A percentile compares a stretch with the other conserved stretches of the same genome.
These are phyloP conservation scores for Acrocephalus scirpaceus DNA, from an alignment of 2,797 vertebrate species.

Conservation along the genomic window DNA sequence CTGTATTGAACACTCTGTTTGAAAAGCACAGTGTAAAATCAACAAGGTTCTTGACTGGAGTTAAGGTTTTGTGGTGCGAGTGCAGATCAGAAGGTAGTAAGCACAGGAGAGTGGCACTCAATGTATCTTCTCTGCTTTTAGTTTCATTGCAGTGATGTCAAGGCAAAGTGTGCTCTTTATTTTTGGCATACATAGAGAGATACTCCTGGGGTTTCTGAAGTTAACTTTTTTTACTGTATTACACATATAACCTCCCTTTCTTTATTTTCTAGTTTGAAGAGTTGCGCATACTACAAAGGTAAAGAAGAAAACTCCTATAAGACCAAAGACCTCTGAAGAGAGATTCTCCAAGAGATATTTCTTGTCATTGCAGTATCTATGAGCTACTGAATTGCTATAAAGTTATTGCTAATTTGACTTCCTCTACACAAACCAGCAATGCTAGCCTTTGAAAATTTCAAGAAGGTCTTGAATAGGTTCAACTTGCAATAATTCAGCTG, in stretches of 20 bases:
- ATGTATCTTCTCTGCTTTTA: background rate
- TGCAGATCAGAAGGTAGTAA: background rate
- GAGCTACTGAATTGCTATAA: conserved; percentile 57
- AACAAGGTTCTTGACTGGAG: background rate
- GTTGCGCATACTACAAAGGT: background rate
- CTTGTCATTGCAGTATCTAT: conserved; percentile 33
- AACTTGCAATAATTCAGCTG: conserved; percentile 67
- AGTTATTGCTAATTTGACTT: conserved; percentile 73
- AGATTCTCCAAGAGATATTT: conserved; percentile 48
- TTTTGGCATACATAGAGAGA: background rate
- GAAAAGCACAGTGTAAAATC: background rate
- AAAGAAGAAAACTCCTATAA: background rate
- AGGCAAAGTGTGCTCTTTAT: background rate
- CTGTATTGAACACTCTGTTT: background rate
- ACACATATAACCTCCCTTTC: background rate
- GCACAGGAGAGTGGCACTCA: background rate
- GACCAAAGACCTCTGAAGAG: background rate
- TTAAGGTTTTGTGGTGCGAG: background rate
- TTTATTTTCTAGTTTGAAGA: background rate
- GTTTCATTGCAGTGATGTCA: background rate
- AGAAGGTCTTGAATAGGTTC: conserved; percentile 64
- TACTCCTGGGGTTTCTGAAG: background rate
- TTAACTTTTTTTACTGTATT: background rate
- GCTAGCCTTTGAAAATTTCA: conserved; percentile 69
- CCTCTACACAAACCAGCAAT: conserved; percentile 58